These are phyloP conservation scores for Scaeva pyrastri DNA, from an alignment of 2,888 invertebrate species.

Conservation along the genomic window DNA sequence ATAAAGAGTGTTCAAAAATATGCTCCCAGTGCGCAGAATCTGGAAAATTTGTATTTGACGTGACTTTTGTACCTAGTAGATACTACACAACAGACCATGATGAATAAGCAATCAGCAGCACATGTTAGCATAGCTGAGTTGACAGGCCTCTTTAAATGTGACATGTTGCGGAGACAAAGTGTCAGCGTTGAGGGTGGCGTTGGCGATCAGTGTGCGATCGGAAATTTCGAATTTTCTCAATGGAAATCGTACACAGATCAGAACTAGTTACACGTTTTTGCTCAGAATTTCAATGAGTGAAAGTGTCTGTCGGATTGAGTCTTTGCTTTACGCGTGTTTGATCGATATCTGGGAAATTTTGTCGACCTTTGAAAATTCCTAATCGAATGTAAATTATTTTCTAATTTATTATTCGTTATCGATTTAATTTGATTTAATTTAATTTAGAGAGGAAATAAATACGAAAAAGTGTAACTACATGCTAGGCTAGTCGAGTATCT, in stretches of 20 bases:
- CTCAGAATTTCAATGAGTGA: conserved; percentile 35
- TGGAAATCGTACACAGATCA: conserved; percentile 1
- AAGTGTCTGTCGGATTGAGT: conserved; percentile 9
- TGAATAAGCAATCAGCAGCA: background rate
- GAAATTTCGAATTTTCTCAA: conserved; percentile 40
- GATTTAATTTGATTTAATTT: background rate
- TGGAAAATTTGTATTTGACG: conserved; percentile 25
- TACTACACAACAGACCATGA: too few species aligned
- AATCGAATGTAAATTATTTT: conserved; percentile 18
- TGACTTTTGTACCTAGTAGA: background rate
- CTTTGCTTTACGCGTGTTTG: background rate
- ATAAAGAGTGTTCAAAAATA: conserved; percentile 5
- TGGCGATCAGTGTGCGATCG: conserved; percentile 14
- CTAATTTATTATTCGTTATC: background rate
- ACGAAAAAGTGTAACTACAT: background rate
- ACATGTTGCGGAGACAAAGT: conserved; percentile 8
- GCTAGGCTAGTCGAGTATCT: background rate
- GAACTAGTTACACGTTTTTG: background rate
- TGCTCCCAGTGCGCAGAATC: conserved; percentile 27
- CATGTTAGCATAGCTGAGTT: conserved; percentile 16
- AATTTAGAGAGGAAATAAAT: conserved; percentile 18
- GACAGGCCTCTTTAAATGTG: conserved; percentile 20
- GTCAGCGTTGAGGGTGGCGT: conserved; percentile 27
- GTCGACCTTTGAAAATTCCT: background rate
- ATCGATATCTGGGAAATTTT: conserved; percentile 6